phyloP scores from a whole-genome alignment of 2,888 invertebrate genomes.

The Cosmia trapezina region DNA sequence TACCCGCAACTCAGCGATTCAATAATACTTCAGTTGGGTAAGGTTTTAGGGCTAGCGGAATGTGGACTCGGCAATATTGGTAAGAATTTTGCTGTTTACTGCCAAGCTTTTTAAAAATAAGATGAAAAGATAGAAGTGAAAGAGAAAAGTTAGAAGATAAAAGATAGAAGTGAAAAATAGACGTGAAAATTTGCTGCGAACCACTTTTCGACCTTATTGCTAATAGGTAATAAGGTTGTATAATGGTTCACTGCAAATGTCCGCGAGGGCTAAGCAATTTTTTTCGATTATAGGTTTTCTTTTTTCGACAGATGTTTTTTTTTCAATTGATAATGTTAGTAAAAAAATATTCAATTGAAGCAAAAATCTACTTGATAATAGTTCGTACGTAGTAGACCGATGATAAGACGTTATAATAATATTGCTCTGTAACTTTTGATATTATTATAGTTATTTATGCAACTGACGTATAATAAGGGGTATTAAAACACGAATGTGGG shows the following conservation, averaged over 20 bases:
- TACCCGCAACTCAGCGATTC: conserved; percentile 46
- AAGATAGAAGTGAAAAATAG: not conserved
- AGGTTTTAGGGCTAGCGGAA: conserved; percentile 13
- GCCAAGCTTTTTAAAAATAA: not conserved
- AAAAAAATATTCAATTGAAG: not conserved
- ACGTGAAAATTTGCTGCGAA: too few species aligned
- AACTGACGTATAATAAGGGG: too few species aligned
- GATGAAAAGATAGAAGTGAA: not conserved
- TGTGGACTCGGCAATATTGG: too few species aligned
- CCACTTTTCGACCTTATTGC: too few species aligned
- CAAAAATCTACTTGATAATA: not conserved
- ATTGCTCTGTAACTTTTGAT: not conserved
- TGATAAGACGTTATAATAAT: not conserved
- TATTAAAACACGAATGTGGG: too few species aligned
- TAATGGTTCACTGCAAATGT: too few species aligned
- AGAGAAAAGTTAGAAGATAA: not conserved
- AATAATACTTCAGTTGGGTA: conserved; percentile 51
- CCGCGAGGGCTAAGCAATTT: too few species aligned
- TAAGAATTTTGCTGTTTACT: not conserved
- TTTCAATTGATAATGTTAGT: not conserved
- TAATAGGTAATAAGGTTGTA: too few species aligned
- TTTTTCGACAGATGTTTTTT: not conserved
- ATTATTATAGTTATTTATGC: too few species aligned
- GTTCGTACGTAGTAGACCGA: not conserved
- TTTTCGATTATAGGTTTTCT: too few species aligned